Base-by-base conservation (phyloP, 2,888 invertebrate genomes). In the Lasioglossum vierecki region DNA sequence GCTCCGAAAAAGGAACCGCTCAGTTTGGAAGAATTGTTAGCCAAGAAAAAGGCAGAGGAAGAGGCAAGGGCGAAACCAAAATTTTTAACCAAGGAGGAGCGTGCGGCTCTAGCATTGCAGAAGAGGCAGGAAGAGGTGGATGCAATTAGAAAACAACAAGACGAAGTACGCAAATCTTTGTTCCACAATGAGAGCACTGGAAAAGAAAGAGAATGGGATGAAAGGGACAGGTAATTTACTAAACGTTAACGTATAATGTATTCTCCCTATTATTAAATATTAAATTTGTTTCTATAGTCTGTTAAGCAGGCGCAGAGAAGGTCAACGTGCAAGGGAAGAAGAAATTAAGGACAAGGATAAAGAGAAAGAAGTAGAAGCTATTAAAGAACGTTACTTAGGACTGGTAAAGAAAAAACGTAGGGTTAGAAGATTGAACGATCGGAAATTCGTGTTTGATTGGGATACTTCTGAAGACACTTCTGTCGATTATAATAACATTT, bases 401-500 rank as follows among this genome's bases (percentile, higher is more conserved):
- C 97, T 99, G 72, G 96, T 98, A 0, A 99, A 99, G 94, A 99
- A 99, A 94, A 99, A 99, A 93, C 96, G 99, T 22, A 96, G 99
- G 82, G 98, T 99, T 0, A 96, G 99, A 30, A 96, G 99, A 86
- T 95, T 99, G 68, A 99, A 99, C 95, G 99, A 99, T 94, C 96
- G 99, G 26, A 99, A 99, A 95, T 99, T 99, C 96, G 99, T 99
- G 0, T 99, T 99, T 95, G 99, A 99, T 95, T 99, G 99, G 99
- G 99, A 99, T 95, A 99, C 99, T 0, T 98, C 98, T 0, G 99
- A 99, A 95, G 99, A 99, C 93, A 99, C 99, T 0, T 99, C 99
- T 4, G 97, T 98, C 86, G 99, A 99, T 96, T 99, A 99, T 94
- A 99, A 99, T 95, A 97, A 97, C 84, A 96, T 99, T 39, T 99